Conservation (phyloP, 2,888 invertebrate genomes). For the Caenorhabditis afra region DNA sequence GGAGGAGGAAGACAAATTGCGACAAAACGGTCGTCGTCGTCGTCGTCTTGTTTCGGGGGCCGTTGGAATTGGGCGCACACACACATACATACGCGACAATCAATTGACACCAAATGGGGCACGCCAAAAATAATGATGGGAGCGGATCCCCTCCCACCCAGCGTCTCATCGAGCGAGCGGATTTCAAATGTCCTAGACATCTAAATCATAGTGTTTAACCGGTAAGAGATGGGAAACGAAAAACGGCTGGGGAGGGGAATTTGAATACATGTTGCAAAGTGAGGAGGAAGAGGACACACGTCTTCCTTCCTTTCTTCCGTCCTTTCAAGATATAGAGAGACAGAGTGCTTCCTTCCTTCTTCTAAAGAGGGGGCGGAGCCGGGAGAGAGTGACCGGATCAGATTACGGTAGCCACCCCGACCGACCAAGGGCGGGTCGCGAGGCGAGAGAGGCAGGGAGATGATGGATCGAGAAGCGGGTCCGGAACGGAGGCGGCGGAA, state of each 20-base stretch:
- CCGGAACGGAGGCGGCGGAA: constrained; percentile 7
- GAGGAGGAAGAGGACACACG: no score
- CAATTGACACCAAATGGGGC: constrained; percentile 61
- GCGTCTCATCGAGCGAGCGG: constrained; percentile 6
- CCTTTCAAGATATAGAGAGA: no score
- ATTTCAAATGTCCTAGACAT: background rate
- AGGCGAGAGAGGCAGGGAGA: constrained; percentile 18
- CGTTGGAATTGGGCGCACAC: no score
- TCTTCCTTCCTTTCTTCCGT: no score
- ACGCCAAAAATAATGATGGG: constrained; percentile 46
- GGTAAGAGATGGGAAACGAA: background rate
- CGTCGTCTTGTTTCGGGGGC: no score
- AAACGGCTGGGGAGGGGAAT: constrained; percentile 5
- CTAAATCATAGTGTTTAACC: background rate
- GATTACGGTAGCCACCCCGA: no score
- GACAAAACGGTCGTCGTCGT: constrained; percentile 55
- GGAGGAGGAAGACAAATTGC: constrained; percentile 38
- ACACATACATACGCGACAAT: constrained; percentile 21
- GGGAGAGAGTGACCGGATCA: no score
- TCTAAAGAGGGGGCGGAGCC: no score
- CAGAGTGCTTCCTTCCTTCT: no score
- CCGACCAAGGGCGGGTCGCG: constrained; percentile 7
- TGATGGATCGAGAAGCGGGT: no score
- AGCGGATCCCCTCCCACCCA: no score
- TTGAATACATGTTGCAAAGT: no score